Evolutionary conservation across 2,888 invertebrate genomes (phyloP).

Genomic region (Eupithecia pulchellata): DNA sequence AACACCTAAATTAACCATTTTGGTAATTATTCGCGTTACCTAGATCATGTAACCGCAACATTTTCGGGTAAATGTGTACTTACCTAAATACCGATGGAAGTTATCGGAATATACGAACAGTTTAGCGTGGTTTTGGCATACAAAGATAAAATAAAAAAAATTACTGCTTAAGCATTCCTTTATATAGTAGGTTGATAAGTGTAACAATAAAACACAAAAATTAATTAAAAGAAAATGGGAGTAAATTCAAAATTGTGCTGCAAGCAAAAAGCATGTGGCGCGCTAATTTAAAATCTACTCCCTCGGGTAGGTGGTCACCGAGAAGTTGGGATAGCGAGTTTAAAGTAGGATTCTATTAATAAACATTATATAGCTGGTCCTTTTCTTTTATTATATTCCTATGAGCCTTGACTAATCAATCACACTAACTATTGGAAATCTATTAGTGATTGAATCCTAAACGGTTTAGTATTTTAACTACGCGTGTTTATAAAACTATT

Average conservation of each 20-base stretch:
- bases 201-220: no score
- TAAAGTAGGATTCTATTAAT: background rate
- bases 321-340: no score
- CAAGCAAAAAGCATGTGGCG: no score
- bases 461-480: conserved; percentile 64
- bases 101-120: background rate
- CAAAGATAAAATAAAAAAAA: no score
- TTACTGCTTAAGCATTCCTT: no score
- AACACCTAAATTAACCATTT: conserved; percentile 78
- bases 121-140: background rate
- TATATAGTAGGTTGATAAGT: no score
- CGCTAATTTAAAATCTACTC: no score
- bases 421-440: conserved; percentile 43
- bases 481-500: conserved; percentile 75
- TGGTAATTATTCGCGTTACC: conserved; percentile 60
- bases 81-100: conserved; percentile 8
- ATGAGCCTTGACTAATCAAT: conserved; percentile 22
- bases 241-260: no score
- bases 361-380: background rate
- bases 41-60: conserved; percentile 43
- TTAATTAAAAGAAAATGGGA: no score
- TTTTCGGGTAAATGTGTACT: conserved; percentile 23
- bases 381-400: background rate
- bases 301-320: no score
- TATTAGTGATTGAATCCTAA: conserved; percentile 52